A percentile compares a stretch with the other conserved stretches of the same genome.
Conservation (phyloP, 1,140 invertebrate species). For the Pseudomyrmex dendroicus region DNA sequence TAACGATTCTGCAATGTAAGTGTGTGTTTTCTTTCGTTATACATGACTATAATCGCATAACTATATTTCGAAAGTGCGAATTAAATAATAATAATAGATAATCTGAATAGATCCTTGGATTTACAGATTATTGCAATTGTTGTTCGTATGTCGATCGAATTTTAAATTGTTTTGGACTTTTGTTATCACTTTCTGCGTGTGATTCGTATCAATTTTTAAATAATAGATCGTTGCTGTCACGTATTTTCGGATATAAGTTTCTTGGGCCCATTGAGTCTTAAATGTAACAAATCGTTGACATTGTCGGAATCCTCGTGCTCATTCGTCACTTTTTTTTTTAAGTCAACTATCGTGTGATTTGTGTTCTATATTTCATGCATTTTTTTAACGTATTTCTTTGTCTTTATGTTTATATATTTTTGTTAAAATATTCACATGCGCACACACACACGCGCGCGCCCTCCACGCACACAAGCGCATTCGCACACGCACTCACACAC, state of each 20-base stretch:
- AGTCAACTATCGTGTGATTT: conserved; percentile 42
- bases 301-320: conserved; percentile 43
- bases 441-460: not conserved
- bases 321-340: conserved; percentile 38
- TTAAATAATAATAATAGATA: conserved; percentile 30
- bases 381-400: not conserved
- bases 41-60: conserved; percentile 7
- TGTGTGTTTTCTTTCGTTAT: not conserved
- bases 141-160: conserved; percentile 48
- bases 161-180: conserved; percentile 23
- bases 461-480: too few species aligned
- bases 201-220: conserved; percentile 45
- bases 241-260: conserved; percentile 45
- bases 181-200: conserved; percentile 38
- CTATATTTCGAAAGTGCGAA: conserved; percentile 26
- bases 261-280: conserved; percentile 46
- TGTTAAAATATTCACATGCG: not conserved
- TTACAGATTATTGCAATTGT: conserved; percentile 44
- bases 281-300: conserved; percentile 50
- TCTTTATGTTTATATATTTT: conserved; percentile 26
- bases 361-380: conserved; percentile 51
- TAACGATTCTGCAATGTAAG: conserved; percentile 13
- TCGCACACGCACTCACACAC: not conserved
- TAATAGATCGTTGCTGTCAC: conserved; percentile 44
- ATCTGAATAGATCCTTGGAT: conserved; percentile 58